Evolutionary conservation across 53 echinoderm and acorn worm species (phyloP).

Genomic region (Actinopyga echinites): DNA sequence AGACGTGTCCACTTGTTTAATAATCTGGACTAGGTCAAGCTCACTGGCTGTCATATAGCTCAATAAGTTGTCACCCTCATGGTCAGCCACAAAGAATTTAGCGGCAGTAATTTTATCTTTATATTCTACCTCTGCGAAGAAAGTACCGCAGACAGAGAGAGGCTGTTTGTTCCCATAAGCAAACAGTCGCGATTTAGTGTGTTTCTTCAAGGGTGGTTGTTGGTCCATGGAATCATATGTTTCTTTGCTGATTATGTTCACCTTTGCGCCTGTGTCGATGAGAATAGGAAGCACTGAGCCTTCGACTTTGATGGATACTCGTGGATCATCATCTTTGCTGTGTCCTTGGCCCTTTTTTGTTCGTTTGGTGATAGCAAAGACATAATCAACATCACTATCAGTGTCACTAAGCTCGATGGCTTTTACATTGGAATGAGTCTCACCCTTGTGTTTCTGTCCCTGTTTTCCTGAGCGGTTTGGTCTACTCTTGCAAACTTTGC

Average conservation of each 20-base stretch:
- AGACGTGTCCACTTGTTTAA: neutral
- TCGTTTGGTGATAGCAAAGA: neutral
- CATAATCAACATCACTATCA: neutral
- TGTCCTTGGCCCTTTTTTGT: too few relatives aligned
- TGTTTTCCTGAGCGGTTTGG: too few relatives aligned
- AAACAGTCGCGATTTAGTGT: slow-evolving; percentile 10
- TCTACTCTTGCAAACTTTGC: neutral
- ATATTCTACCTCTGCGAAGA: slow-evolving; percentile 32
- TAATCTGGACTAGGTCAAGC: slow-evolving; percentile 9
- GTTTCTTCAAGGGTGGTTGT: neutral
- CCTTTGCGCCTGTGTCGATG: slow-evolving; percentile 6
- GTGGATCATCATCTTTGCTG: too few relatives aligned
- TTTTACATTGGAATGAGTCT: too few relatives aligned
- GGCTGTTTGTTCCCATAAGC: slow-evolving; percentile 43
- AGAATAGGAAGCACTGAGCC: too few relatives aligned
- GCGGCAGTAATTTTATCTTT: neutral
- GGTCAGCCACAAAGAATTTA: slow-evolving; percentile 46
- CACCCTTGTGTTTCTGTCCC: too few relatives aligned
- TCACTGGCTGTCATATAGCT: slow-evolving; percentile 25
- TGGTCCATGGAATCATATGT: neutral
- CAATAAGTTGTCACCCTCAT: slow-evolving; percentile 46
- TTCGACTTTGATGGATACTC: neutral
- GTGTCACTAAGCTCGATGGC: too few relatives aligned
- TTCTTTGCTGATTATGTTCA: neutral
- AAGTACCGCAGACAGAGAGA: neutral